A percentile compares a stretch with the other conserved stretches of the same genome.
phyloP scores from a whole-genome alignment of 2,113 vertebrate species.

The Lagenorhynchus albirostris region DNA sequence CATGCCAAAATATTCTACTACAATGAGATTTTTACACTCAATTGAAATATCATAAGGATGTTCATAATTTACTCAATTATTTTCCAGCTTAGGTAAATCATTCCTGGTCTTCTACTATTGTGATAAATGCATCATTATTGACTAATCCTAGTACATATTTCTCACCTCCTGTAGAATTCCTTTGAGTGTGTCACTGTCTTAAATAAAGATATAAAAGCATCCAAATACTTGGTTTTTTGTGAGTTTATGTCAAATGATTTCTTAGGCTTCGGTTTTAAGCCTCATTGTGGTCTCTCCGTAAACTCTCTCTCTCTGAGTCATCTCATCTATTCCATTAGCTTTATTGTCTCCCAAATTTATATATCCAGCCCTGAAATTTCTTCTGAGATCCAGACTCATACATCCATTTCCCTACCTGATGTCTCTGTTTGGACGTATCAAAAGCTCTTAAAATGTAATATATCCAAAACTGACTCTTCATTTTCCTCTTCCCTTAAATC shows the following conservation, averaged over 20 bases:
- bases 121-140: neutral
- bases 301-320: neutral
- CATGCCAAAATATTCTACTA: neutral
- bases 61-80: conserved; percentile 9
- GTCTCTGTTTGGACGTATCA: neutral
- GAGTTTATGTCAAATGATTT: neutral
- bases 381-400: neutral
- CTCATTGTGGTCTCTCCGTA: neutral
- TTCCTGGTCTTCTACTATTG: neutral
- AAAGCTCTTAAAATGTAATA: neutral
- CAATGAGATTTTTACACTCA: neutral
- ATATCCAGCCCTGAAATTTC: neutral
- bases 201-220: neutral
- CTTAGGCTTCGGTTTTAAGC: neutral
- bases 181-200: neutral
- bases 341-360: neutral
- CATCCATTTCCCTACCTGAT: neutral
- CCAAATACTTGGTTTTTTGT: neutral
- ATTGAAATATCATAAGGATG: neutral
- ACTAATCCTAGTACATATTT: neutral
- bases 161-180: neutral
- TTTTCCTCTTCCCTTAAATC: neutral
- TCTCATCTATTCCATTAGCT: neutral
- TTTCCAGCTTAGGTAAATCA: neutral
- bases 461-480: neutral